phyloP scores from a whole-genome alignment of 2,888 invertebrate species.

The Apocheima hispidaria region DNA sequence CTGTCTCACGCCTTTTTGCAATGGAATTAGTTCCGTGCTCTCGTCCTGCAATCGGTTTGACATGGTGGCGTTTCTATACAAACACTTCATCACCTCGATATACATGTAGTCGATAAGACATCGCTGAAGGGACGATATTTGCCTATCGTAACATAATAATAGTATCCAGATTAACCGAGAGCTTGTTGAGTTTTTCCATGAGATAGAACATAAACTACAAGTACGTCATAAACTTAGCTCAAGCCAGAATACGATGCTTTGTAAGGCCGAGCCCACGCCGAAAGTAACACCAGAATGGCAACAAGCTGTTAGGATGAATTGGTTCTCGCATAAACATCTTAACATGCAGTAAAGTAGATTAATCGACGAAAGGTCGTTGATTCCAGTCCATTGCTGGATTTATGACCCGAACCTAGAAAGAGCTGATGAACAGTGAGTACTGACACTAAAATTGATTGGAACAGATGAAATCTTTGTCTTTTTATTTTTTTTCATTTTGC shows the following conservation, averaged over 20 bases:
- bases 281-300: neutral
- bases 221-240: neutral
- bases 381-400: constrained; percentile 16
- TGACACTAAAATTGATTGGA: constrained; percentile 7
- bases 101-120: too few relatives aligned
- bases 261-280: neutral
- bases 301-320: constrained; percentile 15
- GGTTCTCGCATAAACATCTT: constrained; percentile 19
- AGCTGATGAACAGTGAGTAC: neutral
- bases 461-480: constrained; percentile 1
- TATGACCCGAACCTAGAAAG: constrained; percentile 20
- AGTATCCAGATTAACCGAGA: too few relatives aligned
- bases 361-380: constrained; percentile 21
- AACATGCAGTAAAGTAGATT: constrained; percentile 27
- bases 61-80: too few relatives aligned
- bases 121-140: too few relatives aligned
- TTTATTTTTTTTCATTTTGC: too few relatives aligned
- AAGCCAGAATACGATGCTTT: neutral
- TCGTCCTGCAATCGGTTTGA: too few relatives aligned
- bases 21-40: too few relatives aligned
- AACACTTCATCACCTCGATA: too few relatives aligned
- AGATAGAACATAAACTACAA: neutral
- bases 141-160: too few relatives aligned
- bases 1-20: too few relatives aligned
- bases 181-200: neutral